phyloP scores from a whole-genome alignment of 2,888 invertebrate species.

The Mythimna pallens region DNA sequence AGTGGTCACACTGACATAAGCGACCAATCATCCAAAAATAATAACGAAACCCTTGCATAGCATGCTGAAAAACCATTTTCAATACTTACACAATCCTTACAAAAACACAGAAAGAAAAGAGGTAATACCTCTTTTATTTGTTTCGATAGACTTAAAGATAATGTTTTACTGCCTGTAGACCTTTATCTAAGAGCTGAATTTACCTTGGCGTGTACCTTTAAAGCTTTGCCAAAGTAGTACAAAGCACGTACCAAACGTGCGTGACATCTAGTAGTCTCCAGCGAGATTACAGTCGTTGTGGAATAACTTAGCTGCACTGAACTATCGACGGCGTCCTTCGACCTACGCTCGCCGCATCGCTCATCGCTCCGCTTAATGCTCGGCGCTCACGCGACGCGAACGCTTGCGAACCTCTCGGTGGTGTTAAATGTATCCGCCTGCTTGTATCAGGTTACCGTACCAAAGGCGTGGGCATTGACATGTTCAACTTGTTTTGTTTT shows the following conservation, averaged over 20 bases:
- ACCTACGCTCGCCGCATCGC: slow-evolving; percentile 72
- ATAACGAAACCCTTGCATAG: slow-evolving; percentile 6
- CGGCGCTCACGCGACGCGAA: slow-evolving; percentile 72
- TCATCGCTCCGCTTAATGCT: slow-evolving; percentile 79
- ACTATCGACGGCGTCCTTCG: slow-evolving; percentile 74
- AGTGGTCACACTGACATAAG: slow-evolving; percentile 71
- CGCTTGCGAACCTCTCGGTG: slow-evolving; percentile 80
- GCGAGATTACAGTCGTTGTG: slow-evolving; percentile 75
- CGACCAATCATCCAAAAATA: slow-evolving; percentile 28
- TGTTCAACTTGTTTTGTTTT: slow-evolving; percentile 89
- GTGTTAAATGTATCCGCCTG: slow-evolving; percentile 89
- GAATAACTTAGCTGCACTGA: slow-evolving; percentile 75
- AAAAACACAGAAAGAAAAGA: slow-evolving; percentile 21
- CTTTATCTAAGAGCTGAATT: slow-evolving; percentile 59
- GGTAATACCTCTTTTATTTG: slow-evolving; percentile 39
- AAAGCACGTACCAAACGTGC: slow-evolving; percentile 75
- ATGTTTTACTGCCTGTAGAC: slow-evolving; percentile 51
- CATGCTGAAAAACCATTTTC: slow-evolving; percentile 21
- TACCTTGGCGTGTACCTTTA: slow-evolving; percentile 57
- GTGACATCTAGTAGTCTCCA: slow-evolving; percentile 83
- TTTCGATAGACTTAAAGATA: slow-evolving; percentile 47
- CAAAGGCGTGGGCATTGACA: slow-evolving; percentile 90
- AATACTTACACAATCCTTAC: slow-evolving; percentile 13
- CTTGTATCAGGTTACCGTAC: slow-evolving; percentile 89
- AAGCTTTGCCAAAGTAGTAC: slow-evolving; percentile 65